Conservation (phyloP, 37 sponge, comb jelly and placozoan genomes). For the Mnemiopsis leidyi region DNA sequence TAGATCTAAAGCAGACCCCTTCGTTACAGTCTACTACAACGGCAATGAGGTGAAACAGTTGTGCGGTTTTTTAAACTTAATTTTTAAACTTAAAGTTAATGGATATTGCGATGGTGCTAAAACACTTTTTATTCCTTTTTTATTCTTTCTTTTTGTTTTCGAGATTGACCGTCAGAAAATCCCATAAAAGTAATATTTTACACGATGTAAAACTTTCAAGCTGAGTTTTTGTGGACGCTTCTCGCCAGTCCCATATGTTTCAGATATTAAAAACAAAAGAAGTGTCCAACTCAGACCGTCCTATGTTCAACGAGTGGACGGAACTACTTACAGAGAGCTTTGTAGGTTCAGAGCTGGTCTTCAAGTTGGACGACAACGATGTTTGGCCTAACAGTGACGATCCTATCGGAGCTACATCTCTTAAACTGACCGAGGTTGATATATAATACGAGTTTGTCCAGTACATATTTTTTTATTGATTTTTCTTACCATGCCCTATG, state of each 20-base stretch:
- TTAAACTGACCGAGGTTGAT: background rate
- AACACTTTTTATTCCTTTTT: background rate
- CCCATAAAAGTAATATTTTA: too few species aligned
- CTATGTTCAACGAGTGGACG: background rate
- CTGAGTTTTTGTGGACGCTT: too few species aligned
- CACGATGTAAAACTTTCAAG: too few species aligned
- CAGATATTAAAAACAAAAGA: conserved; percentile 4
- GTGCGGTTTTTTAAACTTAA: too few species aligned
- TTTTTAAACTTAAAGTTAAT: too few species aligned
- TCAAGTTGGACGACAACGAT: conserved; percentile 1
- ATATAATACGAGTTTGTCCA: too few species aligned
- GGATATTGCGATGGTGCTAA: too few species aligned
- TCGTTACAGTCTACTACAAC: background rate
- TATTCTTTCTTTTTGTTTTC: background rate
- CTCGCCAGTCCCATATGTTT: too few species aligned
- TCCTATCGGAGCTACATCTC: background rate
- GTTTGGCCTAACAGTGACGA: conserved; percentile 19
- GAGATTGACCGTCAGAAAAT: too few species aligned
- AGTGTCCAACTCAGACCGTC: background rate
- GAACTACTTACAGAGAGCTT: background rate
- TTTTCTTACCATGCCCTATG: too few species aligned
- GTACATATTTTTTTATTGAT: too few species aligned
- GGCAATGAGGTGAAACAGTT: conserved; percentile 36
- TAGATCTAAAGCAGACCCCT: background rate
- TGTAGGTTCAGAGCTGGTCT: background rate